Evolutionary conservation across 2,113 vertebrate species (phyloP), one percentile per base, ranked within the genome.

Genomic region (Dendropsophus ebraccatus): DNA sequence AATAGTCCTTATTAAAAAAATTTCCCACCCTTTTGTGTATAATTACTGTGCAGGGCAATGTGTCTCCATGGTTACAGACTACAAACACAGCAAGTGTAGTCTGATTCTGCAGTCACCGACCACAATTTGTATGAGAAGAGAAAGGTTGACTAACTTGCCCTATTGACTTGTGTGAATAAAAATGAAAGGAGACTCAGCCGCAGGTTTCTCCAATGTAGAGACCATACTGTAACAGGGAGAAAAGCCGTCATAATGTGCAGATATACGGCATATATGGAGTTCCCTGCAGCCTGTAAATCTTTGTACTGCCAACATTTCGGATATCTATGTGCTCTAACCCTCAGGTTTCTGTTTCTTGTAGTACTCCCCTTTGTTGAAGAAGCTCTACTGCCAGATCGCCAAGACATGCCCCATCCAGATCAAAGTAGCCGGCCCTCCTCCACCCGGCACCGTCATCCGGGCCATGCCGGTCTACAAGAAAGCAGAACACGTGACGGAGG

Each of bases 401-500:
- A 99, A 99, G 90, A 99, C 98, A 0, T 99, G 98, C 5, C 98
- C 98, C 52, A 98, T 99, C 93, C 98, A 99, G 93, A 94, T 99
- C 93, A 99, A 99, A 89, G 94, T 99, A 84, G 94, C 96, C 32
- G 92, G 93, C 0, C 92, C 94, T 0, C 97, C 98, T 0, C 98
- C 98, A 0, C 96, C 96, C 0, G 98, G 96, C 89, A 97, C 97
- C 45, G 94, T 96, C 85, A 92, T 99, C 90, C 94, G 98, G 30
- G 98, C 97, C 89, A 99, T 99, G 98, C 98, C 98, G 0, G 92
- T 99, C 88, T 99, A 98, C 93, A 99, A 99, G 91, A 99, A 99
- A 91, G 98, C 98, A 0, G 98, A 99, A 87, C 98, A 99, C 0
- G 97, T 99, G 91, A 99, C 98, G 0, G 98, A 99, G 76, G 97